A percentile compares a stretch with the other conserved stretches of the same genome.
Evolutionary conservation across 2,797 vertebrate species (phyloP).

Genomic region (Leontocebus nigricollis): DNA sequence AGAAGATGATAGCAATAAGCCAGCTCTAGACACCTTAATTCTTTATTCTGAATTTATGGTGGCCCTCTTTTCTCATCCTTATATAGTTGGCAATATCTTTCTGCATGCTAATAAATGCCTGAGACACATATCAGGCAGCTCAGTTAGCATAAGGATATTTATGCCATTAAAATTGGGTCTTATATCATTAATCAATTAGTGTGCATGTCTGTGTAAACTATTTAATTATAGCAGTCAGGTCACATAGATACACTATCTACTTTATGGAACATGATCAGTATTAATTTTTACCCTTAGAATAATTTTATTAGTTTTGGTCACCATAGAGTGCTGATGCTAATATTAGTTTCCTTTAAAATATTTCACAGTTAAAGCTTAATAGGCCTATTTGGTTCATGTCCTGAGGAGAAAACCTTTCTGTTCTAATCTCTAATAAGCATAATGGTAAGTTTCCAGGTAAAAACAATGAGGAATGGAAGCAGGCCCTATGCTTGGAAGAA

Average conservation of each 20-base stretch:
- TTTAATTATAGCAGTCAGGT: conserved; percentile 69
- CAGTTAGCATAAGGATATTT: background rate
- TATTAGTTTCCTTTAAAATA: conserved; percentile 67
- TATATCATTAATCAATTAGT: conserved; percentile 53
- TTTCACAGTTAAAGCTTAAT: conserved; percentile 75
- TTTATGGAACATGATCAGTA: conserved; percentile 57
- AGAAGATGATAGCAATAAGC: background rate
- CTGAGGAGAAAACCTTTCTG: conserved; percentile 69
- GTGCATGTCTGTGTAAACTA: conserved; percentile 53
- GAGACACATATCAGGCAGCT: background rate
- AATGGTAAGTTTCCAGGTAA: conserved; percentile 49
- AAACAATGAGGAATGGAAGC: conserved; percentile 32
- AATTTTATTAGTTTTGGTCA: conserved; percentile 79
- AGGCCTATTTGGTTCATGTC: conserved; percentile 79
- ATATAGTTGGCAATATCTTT: background rate
- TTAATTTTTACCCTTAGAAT: conserved; percentile 62
- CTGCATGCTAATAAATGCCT: background rate
- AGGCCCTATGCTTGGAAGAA: background rate
- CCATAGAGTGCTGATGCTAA: conserved; percentile 75
- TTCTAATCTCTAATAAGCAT: conserved; percentile 60
- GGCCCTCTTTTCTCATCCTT: background rate
- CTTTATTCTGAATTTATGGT: background rate
- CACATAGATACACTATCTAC: background rate
- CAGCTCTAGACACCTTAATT: background rate
- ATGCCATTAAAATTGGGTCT: background rate